Evolutionary conservation across 2,888 invertebrate genomes (phyloP), one percentile per base, ranked within the genome.

Genomic region (Cacoxenus indagator): DNA sequence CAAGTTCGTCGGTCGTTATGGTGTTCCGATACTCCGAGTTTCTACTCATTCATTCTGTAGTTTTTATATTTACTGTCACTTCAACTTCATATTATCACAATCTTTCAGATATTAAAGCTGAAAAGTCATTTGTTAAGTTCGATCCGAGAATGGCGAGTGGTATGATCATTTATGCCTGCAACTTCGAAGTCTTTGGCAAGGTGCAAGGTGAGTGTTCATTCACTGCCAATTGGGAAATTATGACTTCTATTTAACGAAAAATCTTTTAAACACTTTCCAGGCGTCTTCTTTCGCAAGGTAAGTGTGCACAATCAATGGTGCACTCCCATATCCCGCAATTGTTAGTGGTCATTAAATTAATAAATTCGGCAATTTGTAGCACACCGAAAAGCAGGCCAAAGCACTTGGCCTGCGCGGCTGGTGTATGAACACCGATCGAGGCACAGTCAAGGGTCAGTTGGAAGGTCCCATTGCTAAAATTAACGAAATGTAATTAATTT

Each of bases 401-500:
- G 87, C 88, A 70, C 85, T 93, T 27, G 90, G 90, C 24, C 73
- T 93, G 2, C 89, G 86, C 70, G 93, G 93, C 48, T 93, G 92
- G 92, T 92, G 92, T 76, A 92, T 90, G 91, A 93, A 93, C 77
- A 93, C 92, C 0, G 76, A 85, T 0, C 80, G 86, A 4, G 91
- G 90, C 5, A 92, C 92, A 0, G 93, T 93, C 0, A 86, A 90
- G 69, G 93, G 93, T n/a, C 84, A 89, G 65, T 74, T 93, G 69
- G 91, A 93, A 86, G 93, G 92, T 19, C 85, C 89, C 6, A 78
- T 86, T 64, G 72, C 79, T 1, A 89, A 90, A 82, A 78, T 93
- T 19, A 88, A 90, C 45, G 89, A 90, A 87, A 93, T 93, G 93
- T 85, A 78, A 76, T 19, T 64, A 22, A 6, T 26, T 14, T 29